phyloP scores from a whole-genome alignment of 1,140 invertebrate species.

The Agrypnia vestita region DNA sequence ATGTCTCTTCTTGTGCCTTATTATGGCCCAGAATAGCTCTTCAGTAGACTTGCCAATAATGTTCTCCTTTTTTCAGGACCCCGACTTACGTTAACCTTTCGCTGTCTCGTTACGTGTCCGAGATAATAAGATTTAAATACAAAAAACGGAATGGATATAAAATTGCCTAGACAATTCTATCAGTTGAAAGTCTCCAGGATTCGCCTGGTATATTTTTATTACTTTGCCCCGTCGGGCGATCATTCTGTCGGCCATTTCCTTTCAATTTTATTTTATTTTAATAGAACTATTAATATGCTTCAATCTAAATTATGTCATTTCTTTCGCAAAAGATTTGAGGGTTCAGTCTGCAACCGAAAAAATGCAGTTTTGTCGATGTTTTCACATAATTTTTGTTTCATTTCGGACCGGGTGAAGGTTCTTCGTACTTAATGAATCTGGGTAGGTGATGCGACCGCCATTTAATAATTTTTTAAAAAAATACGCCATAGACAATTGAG shows the following conservation, averaged over 20 bases:
- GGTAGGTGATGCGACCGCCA: neutral
- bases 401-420: constrained; percentile 26
- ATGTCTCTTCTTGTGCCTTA: too few relatives aligned
- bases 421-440: neutral
- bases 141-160: neutral
- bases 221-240: neutral
- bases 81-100: too few relatives aligned
- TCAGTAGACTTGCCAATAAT: too few relatives aligned
- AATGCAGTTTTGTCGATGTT: neutral
- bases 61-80: too few relatives aligned
- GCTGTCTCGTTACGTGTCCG: too few relatives aligned
- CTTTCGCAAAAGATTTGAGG: neutral
- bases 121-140: neutral
- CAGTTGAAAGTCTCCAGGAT: neutral
- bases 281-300: neutral
- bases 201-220: neutral
- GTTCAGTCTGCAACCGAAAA: neutral
- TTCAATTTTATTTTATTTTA: too few relatives aligned
- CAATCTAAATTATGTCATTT: neutral
- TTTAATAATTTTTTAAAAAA: neutral
- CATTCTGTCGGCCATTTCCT: neutral
- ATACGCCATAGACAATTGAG: neutral
- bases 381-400: too few relatives aligned
- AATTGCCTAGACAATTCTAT: neutral
- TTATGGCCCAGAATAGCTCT: too few relatives aligned